phyloP scores from a whole-genome alignment of 2,888 invertebrate species.

The Ceriagrion tenellum region DNA sequence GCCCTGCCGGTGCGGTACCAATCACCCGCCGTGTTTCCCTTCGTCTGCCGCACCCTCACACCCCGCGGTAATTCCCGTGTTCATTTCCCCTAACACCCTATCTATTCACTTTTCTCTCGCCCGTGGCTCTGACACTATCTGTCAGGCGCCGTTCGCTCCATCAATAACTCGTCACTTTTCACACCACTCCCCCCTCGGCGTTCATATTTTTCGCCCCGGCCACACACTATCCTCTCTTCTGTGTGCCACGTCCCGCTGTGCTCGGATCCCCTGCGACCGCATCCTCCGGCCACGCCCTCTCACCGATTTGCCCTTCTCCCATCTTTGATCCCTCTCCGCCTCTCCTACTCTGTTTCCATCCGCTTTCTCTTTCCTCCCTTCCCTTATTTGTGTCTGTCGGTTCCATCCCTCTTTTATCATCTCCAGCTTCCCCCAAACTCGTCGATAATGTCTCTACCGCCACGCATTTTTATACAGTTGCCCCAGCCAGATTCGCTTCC shows the following conservation, averaged over 20 bases:
- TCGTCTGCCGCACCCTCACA: background rate
- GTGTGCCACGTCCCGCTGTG: too few relatives aligned
- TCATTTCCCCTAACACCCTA: slow-evolving; percentile 32
- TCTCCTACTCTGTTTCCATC: background rate
- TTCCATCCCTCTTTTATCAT: background rate
- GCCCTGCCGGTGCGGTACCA: background rate
- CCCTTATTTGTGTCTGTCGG: background rate
- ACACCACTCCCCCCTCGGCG: background rate
- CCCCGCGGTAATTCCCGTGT: slow-evolving; percentile 20
- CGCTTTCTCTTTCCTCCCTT: background rate
- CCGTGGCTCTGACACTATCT: slow-evolving; percentile 55
- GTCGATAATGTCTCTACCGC: background rate
- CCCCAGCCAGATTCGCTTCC: background rate
- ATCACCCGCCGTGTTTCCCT: background rate
- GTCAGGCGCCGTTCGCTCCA: slow-evolving; percentile 45
- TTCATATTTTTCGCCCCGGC: too few relatives aligned
- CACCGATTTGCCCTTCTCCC: background rate
- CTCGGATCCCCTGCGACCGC: background rate
- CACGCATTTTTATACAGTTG: background rate
- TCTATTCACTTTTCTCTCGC: slow-evolving; percentile 50
- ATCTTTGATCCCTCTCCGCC: background rate
- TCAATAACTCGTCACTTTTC: slow-evolving; percentile 44
- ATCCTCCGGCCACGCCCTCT: slow-evolving; percentile 39
- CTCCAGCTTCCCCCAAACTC: background rate
- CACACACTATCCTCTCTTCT: too few relatives aligned